Percentiles rank a stretch among this genome's conserved stretches.
Evolutionary conservation across 2,888 invertebrate species (phyloP).

Genomic region (Disparrhopalites patrizii): DNA sequence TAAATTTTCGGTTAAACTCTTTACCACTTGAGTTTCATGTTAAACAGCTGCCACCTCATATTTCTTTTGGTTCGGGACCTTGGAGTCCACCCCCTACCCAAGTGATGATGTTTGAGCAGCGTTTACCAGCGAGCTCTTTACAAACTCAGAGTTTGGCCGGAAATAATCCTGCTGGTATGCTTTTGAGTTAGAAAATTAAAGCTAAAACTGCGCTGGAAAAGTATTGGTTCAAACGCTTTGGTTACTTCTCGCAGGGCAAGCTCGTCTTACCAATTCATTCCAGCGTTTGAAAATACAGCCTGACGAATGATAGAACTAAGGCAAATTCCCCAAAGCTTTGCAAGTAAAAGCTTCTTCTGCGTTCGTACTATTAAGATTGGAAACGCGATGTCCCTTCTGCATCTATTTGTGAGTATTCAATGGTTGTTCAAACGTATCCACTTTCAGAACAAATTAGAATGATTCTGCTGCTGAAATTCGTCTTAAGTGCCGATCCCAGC

Average conservation of each 20-base stretch:
- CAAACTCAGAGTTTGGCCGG: neutral
- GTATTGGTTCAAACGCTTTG: neutral
- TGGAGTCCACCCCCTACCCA: conserved; percentile 40
- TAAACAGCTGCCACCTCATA: conserved; percentile 16
- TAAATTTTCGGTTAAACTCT: neutral
- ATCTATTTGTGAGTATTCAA: too few species aligned
- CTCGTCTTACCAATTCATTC: conserved; percentile 20
- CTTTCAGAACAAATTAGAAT: too few species aligned
- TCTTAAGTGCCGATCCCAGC: neutral
- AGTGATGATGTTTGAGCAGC: conserved; percentile 33
- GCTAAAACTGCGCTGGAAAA: neutral
- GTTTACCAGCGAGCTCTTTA: conserved; percentile 13
- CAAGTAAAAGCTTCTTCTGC: too few species aligned
- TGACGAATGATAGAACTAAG: conserved; percentile 10
- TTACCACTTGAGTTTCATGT: neutral
- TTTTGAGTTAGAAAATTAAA: too few species aligned
- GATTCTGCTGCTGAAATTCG: too few species aligned
- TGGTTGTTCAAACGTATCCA: too few species aligned
- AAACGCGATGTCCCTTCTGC: too few species aligned
- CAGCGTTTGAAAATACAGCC: conserved; percentile 19
- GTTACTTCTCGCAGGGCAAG: neutral
- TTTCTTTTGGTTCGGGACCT: conserved; percentile 31
- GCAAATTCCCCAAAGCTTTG: neutral
- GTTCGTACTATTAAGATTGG: too few species aligned
- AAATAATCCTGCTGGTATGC: conserved; percentile 8